Conservation (phyloP, 2,797 vertebrate species). For the Artibeus lituratus region DNA sequence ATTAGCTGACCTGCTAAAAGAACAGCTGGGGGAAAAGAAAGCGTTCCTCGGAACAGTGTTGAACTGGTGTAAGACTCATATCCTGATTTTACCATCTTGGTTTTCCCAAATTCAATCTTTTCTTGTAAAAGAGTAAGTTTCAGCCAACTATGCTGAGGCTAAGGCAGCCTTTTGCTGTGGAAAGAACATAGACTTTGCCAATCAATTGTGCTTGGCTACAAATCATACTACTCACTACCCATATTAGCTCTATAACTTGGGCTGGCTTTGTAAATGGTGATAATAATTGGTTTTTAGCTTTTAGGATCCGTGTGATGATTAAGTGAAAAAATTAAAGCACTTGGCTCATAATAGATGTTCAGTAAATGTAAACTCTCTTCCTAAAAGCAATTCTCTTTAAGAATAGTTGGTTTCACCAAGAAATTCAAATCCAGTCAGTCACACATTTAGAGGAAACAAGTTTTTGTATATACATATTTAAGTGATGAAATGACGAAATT, state of each 20-base stretch:
- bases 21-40: not conserved
- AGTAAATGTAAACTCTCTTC: not conserved
- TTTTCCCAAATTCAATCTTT: not conserved
- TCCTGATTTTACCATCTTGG: not conserved
- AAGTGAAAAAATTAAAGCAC: not conserved
- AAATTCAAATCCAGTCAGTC: not conserved
- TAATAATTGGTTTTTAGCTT: not conserved
- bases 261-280: not conserved
- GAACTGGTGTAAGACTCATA: not conserved
- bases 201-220: not conserved
- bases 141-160: not conserved
- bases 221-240: not conserved
- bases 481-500: conserved; percentile 6
- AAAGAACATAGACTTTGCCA: not conserved
- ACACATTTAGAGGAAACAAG: not conserved
- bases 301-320: not conserved
- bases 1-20: conserved; percentile 6
- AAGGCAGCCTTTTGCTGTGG: not conserved
- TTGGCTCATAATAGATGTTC: not conserved
- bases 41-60: not conserved
- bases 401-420: not conserved
- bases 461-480: not conserved
- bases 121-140: not conserved
- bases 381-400: not conserved
- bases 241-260: not conserved